phyloP scores from a whole-genome alignment of 2,888 invertebrate species.

The Amitus sp. region DNA sequence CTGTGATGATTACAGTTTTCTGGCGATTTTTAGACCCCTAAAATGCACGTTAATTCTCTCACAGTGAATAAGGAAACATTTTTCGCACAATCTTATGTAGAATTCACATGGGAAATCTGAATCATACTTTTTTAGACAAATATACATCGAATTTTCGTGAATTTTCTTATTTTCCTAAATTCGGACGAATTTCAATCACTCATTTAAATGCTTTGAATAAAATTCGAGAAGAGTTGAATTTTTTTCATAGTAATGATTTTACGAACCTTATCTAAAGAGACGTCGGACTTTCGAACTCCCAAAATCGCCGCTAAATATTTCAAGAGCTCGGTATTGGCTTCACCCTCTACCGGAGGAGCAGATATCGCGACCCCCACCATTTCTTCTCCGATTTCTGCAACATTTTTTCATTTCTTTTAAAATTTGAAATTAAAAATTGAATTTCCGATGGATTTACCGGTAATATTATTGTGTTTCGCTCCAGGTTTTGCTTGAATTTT shows the following conservation, averaged over 20 bases:
- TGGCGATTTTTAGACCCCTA: slow-evolving; percentile 71
- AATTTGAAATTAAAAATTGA: too few relatives aligned
- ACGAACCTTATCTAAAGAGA: slow-evolving; percentile 72
- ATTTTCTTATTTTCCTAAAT: too few relatives aligned
- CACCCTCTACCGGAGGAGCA: slow-evolving; percentile 84
- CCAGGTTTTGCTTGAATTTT: slow-evolving; percentile 80
- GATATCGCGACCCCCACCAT: slow-evolving; percentile 80
- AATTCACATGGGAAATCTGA: too few relatives aligned
- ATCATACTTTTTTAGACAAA: too few relatives aligned
- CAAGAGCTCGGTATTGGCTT: slow-evolving; percentile 81
- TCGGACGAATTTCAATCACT: too few relatives aligned
- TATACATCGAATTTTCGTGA: too few relatives aligned
- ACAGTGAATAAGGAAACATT: too few relatives aligned
- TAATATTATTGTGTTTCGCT: slow-evolving; percentile 76
- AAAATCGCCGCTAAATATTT: slow-evolving; percentile 78
- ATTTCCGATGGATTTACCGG: slow-evolving; percentile 65
- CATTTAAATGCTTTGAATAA: neutral
- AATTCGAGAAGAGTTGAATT: too few relatives aligned
- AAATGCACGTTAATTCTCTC: too few relatives aligned
- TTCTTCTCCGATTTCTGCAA: slow-evolving; percentile 70
- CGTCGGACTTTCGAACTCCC: slow-evolving; percentile 76
- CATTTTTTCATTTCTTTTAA: too few relatives aligned
- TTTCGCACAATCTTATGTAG: too few relatives aligned
- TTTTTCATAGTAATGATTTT: too few relatives aligned
- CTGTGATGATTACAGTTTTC: slow-evolving; percentile 68